Base-by-base conservation (phyloP, 2,888 invertebrate genomes). In the Drosophila formosana region DNA sequence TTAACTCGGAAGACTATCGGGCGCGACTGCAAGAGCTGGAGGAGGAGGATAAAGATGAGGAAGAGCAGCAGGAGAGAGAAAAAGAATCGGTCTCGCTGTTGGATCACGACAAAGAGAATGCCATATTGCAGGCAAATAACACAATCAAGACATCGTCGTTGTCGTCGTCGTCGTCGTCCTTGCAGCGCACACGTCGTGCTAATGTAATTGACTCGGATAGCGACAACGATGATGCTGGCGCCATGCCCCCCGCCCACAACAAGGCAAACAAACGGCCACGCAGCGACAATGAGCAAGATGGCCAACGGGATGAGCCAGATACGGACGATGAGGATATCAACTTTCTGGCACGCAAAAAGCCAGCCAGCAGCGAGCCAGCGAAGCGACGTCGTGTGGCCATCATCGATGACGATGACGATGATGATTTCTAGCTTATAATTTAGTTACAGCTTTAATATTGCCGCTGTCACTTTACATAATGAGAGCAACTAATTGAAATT, bases 201-300 rank as follows among this genome's bases (percentile, higher is more conserved):
- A 91, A 90, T 88, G 81, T 92, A 89, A 92, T 92, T 87, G 91
- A 92, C 82, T 92, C 92, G 58, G 91, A 92, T 82, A 90, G 90
- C 72, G 91, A 91, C 74, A 88, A 79, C 70, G 74, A 80, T 64
- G 73, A 66, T 61, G 71, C 32, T 72, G 75, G 70, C 75, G 78
- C 72, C 74, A 72, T 56, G 72, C 75, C 78, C 49, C 70, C 76
- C 77, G 73, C 78, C 51, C 70, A 75, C 77, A 69, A 77, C 80
- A 89, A 80, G 82, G 66, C 86, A 90, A 88, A 75, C 80, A 86
- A 86, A 80, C 89, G 85, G 82, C 85, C 80, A 65, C 89, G 85
- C 72, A 81, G 78, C 58, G 81, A 88, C 71, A 77, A 76, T 64
- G 80, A 82, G 72, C 70, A 72, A 57, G 79, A 65, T 62, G 72